These are phyloP conservation scores for Orthonevra nobilis DNA, from an alignment of 2,888 invertebrate genomes.

Conservation along the genomic window DNA sequence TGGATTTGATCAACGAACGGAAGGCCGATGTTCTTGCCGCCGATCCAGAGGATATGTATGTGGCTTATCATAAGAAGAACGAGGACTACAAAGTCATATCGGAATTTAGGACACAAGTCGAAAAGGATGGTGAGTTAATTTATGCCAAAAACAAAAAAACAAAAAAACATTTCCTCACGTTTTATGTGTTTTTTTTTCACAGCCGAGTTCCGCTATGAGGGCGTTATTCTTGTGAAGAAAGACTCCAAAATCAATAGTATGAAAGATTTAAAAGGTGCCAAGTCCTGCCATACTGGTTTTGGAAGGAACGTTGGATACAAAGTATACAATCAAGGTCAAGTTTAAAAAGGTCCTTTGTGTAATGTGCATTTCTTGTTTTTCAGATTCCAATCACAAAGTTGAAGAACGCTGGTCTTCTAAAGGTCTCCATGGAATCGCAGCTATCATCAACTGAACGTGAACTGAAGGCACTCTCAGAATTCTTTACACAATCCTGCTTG, in stretches of 20 bases:
- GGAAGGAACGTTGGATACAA: slow-evolving; percentile 95
- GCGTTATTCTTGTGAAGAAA: slow-evolving; percentile 90
- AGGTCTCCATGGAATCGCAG: slow-evolving; percentile 77
- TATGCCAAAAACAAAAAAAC: neutral
- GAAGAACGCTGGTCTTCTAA: slow-evolving; percentile 83
- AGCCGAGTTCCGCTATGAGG: slow-evolving; percentile 90
- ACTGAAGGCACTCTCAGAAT: slow-evolving; percentile 87
- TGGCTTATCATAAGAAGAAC: slow-evolving; percentile 87
- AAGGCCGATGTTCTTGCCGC: slow-evolving; percentile 91
- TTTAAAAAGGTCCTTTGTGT: no score
- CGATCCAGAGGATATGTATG: slow-evolving; percentile 94
- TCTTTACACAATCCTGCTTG: slow-evolving; percentile 91
- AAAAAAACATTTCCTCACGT: no score
- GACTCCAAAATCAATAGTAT: slow-evolving; percentile 85
- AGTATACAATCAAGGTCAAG: no score
- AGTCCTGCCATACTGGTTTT: slow-evolving; percentile 93
- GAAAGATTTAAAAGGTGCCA: slow-evolving; percentile 86
- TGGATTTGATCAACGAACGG: slow-evolving; percentile 87
- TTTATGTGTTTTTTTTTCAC: no score
- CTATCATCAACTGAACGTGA: slow-evolving; percentile 86
- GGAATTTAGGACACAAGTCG: slow-evolving; percentile 88
- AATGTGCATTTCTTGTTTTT: no score
- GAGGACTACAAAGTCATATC: slow-evolving; percentile 88
- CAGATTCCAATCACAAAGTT: slow-evolving; percentile 88
- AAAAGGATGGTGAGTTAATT: slow-evolving; percentile 84